These are phyloP conservation scores for Charanyca ferruginea DNA, from an alignment of 2,888 invertebrate species.

Conservation along the genomic window DNA sequence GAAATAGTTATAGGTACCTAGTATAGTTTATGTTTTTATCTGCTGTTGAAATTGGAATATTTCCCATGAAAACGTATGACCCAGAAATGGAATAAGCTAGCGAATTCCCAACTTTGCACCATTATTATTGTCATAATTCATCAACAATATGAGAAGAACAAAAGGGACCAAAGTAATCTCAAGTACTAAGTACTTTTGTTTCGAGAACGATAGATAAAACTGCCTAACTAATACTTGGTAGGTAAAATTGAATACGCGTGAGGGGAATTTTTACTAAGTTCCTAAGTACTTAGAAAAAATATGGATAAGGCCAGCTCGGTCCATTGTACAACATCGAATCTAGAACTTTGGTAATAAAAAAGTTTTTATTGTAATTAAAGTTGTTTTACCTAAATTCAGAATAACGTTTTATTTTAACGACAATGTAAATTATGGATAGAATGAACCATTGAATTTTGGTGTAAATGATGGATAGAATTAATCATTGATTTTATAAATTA, in stretches of 20 bases:
- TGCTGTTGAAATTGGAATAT: not conserved
- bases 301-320: slow-evolving; percentile 8
- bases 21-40: not conserved
- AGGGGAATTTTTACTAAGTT: slow-evolving; percentile 45
- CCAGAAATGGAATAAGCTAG: slow-evolving; percentile 9
- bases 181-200: slow-evolving; percentile 62
- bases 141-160: slow-evolving; percentile 41
- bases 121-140: slow-evolving; percentile 35
- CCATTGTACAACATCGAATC: slow-evolving; percentile 10
- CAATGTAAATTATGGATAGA: not conserved
- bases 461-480: no score
- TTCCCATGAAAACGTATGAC: not conserved
- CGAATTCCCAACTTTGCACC: slow-evolving; percentile 3
- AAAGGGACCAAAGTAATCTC: slow-evolving; percentile 56
- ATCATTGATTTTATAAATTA: no score
- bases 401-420: slow-evolving; percentile 2
- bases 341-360: slow-evolving; percentile 30
- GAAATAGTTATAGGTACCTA: not conserved
- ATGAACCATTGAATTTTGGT: not conserved
- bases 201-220: slow-evolving; percentile 55
- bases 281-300: slow-evolving; percentile 44
- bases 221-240: slow-evolving; percentile 47
- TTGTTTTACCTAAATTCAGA: slow-evolving; percentile 5
- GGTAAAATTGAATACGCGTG: slow-evolving; percentile 54
- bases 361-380: slow-evolving; percentile 36